Conservation (phyloP, 2,888 invertebrate genomes). For the Ditula angustiorana region DNA sequence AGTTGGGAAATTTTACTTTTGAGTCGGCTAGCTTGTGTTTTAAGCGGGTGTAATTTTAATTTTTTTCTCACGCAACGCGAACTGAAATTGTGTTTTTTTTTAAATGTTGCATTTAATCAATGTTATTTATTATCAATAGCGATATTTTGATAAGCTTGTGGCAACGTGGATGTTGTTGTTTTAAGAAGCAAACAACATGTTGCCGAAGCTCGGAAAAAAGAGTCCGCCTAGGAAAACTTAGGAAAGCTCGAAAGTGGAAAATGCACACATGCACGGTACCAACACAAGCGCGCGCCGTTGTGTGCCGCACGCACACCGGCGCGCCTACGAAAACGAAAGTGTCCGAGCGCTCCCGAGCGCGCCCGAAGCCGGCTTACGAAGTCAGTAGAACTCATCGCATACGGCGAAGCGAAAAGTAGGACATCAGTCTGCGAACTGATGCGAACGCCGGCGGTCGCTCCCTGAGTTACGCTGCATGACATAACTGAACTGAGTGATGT, state of each 20-base stretch:
- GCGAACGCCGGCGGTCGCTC: slow-evolving; percentile 80
- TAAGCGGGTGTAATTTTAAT: neutral
- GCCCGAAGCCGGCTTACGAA: slow-evolving; percentile 84
- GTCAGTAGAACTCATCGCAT: slow-evolving; percentile 82
- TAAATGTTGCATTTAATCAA: neutral
- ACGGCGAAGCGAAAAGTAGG: slow-evolving; percentile 84
- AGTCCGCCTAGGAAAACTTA: slow-evolving; percentile 64
- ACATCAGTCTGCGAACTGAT: slow-evolving; percentile 87
- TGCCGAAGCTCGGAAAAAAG: neutral
- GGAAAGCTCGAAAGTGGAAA: slow-evolving; percentile 84
- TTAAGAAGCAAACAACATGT: neutral
- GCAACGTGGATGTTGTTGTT: neutral
- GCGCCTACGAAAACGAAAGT: slow-evolving; percentile 84
- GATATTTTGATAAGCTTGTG: too few species aligned
- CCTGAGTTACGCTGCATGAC: slow-evolving; percentile 78
- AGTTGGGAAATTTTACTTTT: neutral
- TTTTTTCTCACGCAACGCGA: neutral
- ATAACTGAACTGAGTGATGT: slow-evolving; percentile 78
- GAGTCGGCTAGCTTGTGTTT: neutral
- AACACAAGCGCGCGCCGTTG: slow-evolving; percentile 36
- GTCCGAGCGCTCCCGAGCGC: slow-evolving; percentile 78
- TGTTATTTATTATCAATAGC: neutral
- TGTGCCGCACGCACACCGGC: slow-evolving; percentile 59
- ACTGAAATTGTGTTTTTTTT: neutral
- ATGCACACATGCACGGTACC: slow-evolving; percentile 60